phyloP scores from a whole-genome alignment of 2,888 invertebrate genomes.

The Exocentrus adspersus region DNA sequence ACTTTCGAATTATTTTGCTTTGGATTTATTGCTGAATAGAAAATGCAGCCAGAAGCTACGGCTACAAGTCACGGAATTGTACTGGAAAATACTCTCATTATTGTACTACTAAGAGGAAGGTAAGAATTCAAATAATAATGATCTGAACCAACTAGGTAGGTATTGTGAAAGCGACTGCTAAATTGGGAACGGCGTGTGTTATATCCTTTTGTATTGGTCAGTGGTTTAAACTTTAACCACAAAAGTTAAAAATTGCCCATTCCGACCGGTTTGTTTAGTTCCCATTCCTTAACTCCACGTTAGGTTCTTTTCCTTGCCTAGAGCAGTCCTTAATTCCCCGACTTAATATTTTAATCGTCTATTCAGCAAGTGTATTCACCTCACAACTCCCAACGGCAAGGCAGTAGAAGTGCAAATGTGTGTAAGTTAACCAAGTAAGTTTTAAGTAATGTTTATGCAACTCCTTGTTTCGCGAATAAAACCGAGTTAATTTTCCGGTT shows the following conservation, averaged over 20 bases:
- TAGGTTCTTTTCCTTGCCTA: no score
- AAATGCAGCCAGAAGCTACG: not conserved
- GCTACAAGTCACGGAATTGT: not conserved
- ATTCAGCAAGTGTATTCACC: not conserved
- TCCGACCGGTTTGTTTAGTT: not conserved
- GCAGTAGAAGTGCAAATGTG: slow-evolving; percentile 42
- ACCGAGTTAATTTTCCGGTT: slow-evolving; percentile 55
- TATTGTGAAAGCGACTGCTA: not conserved
- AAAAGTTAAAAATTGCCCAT: not conserved
- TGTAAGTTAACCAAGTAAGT: slow-evolving; percentile 42
- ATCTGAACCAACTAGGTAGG: not conserved
- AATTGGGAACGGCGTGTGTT: no score
- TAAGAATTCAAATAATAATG: not conserved
- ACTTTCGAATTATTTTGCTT: not conserved
- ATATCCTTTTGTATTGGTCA: no score
- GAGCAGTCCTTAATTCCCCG: not conserved
- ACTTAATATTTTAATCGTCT: not conserved
- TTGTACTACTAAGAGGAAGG: not conserved
- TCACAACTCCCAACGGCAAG: not conserved
- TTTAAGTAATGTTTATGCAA: slow-evolving; percentile 44
- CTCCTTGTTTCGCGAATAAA: slow-evolving; percentile 45
- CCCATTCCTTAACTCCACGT: no score
- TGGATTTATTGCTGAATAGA: not conserved
- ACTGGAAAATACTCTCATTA: not conserved
- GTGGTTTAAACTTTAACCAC: not conserved